Base-by-base conservation (phyloP, 2,888 invertebrate genomes). In the Gymnoscelis rufifasciata region DNA sequence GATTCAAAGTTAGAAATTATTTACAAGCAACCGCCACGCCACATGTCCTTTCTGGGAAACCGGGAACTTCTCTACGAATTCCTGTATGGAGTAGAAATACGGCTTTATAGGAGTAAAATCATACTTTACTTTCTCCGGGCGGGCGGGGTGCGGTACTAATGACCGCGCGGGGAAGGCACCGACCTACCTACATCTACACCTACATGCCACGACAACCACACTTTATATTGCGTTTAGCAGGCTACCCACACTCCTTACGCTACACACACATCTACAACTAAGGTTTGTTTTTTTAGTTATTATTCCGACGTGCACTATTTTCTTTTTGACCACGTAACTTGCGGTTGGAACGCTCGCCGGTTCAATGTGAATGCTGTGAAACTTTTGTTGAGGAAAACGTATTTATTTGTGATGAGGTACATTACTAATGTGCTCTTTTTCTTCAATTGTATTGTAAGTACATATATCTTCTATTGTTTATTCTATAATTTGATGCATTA, bases 101-200 rank as follows among this genome's bases (percentile, higher is more conserved):
- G 83, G 86, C 86, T 87, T 88, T 88, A 87, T 87, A 82, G 84
- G 87, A 87, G 86, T 83, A 87, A 87, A 88, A 87, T 88, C 88
- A 86, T 87, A 88, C 87, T 88, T 88, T 87, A 88, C 87, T 88
- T 88, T 88, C 87, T 86, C 87, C 75, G 78, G 73, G 67, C 77
- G 74, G 76, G 77, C 61, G 78, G 72, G 78, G 78, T 60, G 74
- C 70, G 78, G 75, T 68, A 74, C 88, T 89, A 89, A 89, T 89
- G 89, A 88, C 88, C 82, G 88, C 88, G 88, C 81, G 88, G 86
- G 86, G 87, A 65, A 77, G 83, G 79, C 56, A 69, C 64, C 74
- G 80, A 82, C 78, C 76, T 75, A 78, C 72, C 73, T 82, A 78
- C 71, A 50, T 45, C 73, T 82, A 81, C 71, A 50, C 50, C 73